A percentile compares a stretch with the other conserved stretches of the same genome.
Evolutionary conservation across 2,797 vertebrate genomes (phyloP).

Genomic region (Sebastes alutus): DNA sequence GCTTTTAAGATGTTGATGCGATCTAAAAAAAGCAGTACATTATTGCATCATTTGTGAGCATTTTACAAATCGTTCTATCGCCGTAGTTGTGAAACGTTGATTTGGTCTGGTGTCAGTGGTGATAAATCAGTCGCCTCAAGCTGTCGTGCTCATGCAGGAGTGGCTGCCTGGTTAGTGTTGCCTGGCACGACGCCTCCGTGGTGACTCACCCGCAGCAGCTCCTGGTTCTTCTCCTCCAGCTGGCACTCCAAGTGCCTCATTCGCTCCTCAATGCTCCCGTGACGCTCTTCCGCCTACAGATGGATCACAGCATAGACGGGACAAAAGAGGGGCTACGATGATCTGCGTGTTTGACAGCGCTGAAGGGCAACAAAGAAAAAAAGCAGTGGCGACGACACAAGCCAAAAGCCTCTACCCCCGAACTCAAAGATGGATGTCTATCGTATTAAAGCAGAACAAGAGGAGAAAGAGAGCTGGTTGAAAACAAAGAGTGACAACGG

Average conservation of each 20-base stretch:
- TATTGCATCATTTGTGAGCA: constrained; percentile 4
- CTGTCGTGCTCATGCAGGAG: constrained; percentile 50
- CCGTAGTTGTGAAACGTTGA: constrained; percentile 4
- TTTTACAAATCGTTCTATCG: constrained; percentile 22
- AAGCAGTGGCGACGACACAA: constrained; percentile 85
- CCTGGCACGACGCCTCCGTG: constrained; percentile 46
- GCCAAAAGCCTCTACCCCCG: constrained; percentile 92
- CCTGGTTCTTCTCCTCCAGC: constrained; percentile 99
- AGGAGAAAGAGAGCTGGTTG: constrained; percentile 31
- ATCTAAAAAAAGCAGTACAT: background rate
- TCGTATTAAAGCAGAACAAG: constrained; percentile 80
- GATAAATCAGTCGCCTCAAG: constrained; percentile 40
- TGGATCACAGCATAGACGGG: constrained; percentile 57
- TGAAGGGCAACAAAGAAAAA: constrained; percentile 36
- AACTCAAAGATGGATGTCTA: constrained; percentile 89
- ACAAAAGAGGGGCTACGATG: constrained; percentile 37
- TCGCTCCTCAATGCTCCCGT: constrained; percentile 97
- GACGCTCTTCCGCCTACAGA: constrained; percentile 95
- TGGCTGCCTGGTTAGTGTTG: constrained; percentile 36
- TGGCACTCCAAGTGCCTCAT: constrained; percentile 98
- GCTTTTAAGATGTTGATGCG: background rate
- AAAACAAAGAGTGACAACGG: constrained; percentile 56
- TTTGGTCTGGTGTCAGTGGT: constrained; percentile 27
- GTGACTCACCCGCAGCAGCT: constrained; percentile 93
- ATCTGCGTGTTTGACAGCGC: constrained; percentile 67